phyloP scores from a whole-genome alignment of 2,113 vertebrate species.

The Indri indri region DNA sequence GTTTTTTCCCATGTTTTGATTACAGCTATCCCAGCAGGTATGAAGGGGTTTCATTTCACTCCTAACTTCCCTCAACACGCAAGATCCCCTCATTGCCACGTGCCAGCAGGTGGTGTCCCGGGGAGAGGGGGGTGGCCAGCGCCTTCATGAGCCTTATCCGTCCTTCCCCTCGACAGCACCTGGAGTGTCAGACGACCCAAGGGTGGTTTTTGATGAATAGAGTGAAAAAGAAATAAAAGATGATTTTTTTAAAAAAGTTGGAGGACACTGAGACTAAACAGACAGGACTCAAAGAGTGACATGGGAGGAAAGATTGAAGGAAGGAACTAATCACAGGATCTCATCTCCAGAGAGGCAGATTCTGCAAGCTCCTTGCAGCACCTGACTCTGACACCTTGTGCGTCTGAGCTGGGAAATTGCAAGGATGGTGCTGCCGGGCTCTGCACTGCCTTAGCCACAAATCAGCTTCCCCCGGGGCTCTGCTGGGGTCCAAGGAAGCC shows the following conservation, averaged over 20 bases:
- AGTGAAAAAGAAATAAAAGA: neutral
- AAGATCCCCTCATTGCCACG: neutral
- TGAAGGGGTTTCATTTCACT: neutral
- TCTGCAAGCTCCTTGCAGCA: neutral
- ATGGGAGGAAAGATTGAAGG: neutral
- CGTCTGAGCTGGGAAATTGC: neutral
- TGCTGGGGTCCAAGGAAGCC: neutral
- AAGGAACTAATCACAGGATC: neutral
- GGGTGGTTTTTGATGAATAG: neutral
- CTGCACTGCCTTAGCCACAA: neutral
- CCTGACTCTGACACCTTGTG: neutral
- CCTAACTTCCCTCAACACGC: neutral
- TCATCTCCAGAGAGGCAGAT: neutral
- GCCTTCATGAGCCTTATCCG: fast-evolving
- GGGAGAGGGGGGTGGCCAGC: fast-evolving
- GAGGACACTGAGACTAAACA: neutral
- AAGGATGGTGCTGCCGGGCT: neutral
- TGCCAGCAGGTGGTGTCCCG: fast-evolving
- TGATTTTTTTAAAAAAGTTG: neutral
- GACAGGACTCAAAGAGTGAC: neutral
- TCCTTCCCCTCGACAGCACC: neutral
- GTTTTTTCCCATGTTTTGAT: neutral
- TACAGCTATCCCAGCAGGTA: too few relatives aligned
- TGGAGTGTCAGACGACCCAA: neutral
- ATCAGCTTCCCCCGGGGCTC: neutral